Evolutionary conservation across 2,888 invertebrate genomes (phyloP).

Genomic region (Cephus pygmeus): DNA sequence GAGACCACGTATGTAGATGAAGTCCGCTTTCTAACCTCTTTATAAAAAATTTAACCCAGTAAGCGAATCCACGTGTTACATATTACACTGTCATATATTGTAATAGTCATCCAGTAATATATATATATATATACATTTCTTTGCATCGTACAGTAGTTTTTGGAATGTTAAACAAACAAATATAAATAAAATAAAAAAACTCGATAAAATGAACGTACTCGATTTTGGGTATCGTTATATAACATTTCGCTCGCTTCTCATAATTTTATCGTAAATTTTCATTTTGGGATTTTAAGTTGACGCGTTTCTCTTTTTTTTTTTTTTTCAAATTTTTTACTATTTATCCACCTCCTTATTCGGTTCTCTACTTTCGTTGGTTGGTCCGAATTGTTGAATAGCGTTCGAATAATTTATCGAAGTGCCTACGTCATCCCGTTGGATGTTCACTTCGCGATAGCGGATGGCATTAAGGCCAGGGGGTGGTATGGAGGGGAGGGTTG

Average conservation of each 20-base stretch:
- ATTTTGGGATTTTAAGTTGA: constrained; percentile 5
- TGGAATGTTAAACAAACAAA: neutral
- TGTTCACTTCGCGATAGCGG: neutral
- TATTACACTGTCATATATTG: neutral
- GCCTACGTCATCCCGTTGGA: neutral
- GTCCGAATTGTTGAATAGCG: neutral
- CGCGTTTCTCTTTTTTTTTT: neutral
- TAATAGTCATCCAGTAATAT: neutral
- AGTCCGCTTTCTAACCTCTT: neutral
- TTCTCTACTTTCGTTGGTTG: neutral
- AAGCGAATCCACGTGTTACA: neutral
- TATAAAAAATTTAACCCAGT: neutral
- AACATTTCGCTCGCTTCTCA: constrained; percentile 7
- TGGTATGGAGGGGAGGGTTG: neutral
- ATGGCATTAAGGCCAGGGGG: neutral
- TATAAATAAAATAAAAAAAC: neutral
- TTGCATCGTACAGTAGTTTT: neutral
- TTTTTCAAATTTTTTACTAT: neutral
- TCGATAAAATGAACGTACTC: neutral
- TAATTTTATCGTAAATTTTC: constrained; percentile 9
- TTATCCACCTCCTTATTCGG: neutral
- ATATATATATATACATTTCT: neutral
- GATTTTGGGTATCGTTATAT: neutral
- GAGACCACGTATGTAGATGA: neutral
- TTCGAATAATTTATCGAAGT: neutral